A percentile compares a stretch with the other conserved stretches of the same genome.
These are phyloP conservation scores for Daphoenositta chrysoptera DNA, from an alignment of 2,113 vertebrate species.

Conservation along the genomic window DNA sequence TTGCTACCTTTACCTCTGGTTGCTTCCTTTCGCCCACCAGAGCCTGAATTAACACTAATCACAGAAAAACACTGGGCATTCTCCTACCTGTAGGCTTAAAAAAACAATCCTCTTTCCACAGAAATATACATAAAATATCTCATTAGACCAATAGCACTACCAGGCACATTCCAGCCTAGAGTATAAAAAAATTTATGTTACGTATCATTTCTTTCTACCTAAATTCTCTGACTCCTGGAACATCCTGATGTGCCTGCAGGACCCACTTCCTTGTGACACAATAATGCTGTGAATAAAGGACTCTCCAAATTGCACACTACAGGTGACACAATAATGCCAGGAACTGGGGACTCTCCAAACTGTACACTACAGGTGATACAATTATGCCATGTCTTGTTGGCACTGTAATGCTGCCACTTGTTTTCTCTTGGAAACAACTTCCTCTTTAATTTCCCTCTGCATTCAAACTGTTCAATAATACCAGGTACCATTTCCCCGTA, in stretches of 20 bases:
- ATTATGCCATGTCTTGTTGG: not conserved
- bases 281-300: not conserved
- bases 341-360: not conserved
- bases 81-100: not conserved
- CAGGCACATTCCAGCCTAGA: conserved; percentile 2
- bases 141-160: conserved; percentile 29
- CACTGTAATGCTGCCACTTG: not conserved
- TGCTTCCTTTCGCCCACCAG: not conserved
- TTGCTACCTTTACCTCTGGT: not conserved
- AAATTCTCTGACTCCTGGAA: not conserved
- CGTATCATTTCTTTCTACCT: not conserved
- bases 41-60: not conserved
- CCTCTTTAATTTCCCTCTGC: not conserved
- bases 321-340: not conserved
- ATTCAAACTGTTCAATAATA: not conserved
- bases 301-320: not conserved
- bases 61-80: not conserved
- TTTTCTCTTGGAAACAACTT: not conserved
- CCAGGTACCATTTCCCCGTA: not conserved
- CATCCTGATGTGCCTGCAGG: not conserved
- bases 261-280: not conserved
- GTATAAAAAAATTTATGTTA: not conserved
- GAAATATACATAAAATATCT: conserved; percentile 27
- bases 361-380: rapidly evolving
- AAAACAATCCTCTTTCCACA: not conserved